These are phyloP conservation scores for Anas platyrhynchos DNA, from an alignment of 2,113 vertebrate species.

Conservation along the genomic window DNA sequence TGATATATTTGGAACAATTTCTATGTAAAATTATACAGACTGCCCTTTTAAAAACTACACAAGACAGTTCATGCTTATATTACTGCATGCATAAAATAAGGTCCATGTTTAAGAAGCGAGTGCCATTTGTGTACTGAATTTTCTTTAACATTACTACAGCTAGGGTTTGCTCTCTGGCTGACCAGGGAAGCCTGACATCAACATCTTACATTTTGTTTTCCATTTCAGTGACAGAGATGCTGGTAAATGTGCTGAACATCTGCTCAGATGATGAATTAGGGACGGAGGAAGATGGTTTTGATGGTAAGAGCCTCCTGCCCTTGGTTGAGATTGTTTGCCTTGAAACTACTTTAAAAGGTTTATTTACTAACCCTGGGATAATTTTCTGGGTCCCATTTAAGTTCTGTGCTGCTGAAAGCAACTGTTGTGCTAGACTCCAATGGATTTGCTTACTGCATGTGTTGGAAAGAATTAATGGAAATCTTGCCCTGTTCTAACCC, in stretches of 20 bases:
- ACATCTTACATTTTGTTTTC: conserved; percentile 15
- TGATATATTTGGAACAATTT: background rate
- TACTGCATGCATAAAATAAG: background rate
- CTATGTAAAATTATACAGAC: background rate
- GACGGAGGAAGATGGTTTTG: conserved; percentile 94
- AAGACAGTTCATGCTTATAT: background rate
- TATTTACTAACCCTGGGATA: conserved; percentile 13
- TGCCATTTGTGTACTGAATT: background rate
- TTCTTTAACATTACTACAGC: background rate
- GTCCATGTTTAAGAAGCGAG: background rate
- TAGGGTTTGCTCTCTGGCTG: background rate
- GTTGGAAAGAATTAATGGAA: conserved; percentile 18
- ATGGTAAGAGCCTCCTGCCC: conserved; percentile 83
- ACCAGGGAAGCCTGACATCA: background rate
- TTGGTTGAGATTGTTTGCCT: conserved; percentile 4
- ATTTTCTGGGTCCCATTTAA: conserved; percentile 17
- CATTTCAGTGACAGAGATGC: conserved; percentile 94
- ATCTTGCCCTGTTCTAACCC: background rate
- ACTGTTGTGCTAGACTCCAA: background rate
- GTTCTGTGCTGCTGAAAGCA: conserved; percentile 7
- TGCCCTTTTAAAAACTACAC: background rate
- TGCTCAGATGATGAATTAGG: conserved; percentile 97
- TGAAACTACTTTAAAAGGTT: background rate
- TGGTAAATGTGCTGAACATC: conserved; percentile 97
- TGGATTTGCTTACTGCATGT: conserved; percentile 25